A percentile compares a stretch with the other conserved stretches of the same genome.
phyloP scores from a whole-genome alignment of 2,888 invertebrate species.

The Campaea margaritaria region DNA sequence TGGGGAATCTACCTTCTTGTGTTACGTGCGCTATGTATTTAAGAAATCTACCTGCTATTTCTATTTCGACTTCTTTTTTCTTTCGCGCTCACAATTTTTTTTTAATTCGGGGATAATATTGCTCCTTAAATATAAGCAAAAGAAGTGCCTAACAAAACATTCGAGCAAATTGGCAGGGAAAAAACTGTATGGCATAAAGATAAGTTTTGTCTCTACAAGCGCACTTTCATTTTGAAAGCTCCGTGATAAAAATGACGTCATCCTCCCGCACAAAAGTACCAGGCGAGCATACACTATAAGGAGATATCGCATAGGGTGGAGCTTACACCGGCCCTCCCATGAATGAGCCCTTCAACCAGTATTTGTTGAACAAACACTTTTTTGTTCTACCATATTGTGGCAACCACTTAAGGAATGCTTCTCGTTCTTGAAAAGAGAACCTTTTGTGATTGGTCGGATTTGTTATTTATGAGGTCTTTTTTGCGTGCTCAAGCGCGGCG shows the following conservation, averaged over 20 bases:
- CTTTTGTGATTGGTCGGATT: conserved; percentile 37
- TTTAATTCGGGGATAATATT: too few species aligned
- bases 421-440: conserved; percentile 27
- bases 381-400: conserved; percentile 36
- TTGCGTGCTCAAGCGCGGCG: conserved; percentile 4
- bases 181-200: too few species aligned
- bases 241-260: conserved; percentile 54
- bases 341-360: conserved; percentile 36
- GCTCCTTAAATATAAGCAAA: too few species aligned
- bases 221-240: background rate
- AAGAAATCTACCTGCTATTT: too few species aligned
- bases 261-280: conserved; percentile 52
- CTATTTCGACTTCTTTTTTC: too few species aligned
- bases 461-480: conserved; percentile 25
- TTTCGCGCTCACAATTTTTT: too few species aligned
- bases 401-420: conserved; percentile 24
- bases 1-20: background rate
- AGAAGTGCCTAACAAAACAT: too few species aligned
- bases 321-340: conserved; percentile 41
- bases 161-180: too few species aligned
- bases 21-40: too few species aligned
- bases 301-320: conserved; percentile 47
- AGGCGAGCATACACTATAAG: conserved; percentile 55
- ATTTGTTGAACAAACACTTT: conserved; percentile 41
- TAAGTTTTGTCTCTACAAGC: too few species aligned